Evolutionary conservation across 2,113 vertebrate genomes (phyloP).

Genomic region (Maccullochella peelii): DNA sequence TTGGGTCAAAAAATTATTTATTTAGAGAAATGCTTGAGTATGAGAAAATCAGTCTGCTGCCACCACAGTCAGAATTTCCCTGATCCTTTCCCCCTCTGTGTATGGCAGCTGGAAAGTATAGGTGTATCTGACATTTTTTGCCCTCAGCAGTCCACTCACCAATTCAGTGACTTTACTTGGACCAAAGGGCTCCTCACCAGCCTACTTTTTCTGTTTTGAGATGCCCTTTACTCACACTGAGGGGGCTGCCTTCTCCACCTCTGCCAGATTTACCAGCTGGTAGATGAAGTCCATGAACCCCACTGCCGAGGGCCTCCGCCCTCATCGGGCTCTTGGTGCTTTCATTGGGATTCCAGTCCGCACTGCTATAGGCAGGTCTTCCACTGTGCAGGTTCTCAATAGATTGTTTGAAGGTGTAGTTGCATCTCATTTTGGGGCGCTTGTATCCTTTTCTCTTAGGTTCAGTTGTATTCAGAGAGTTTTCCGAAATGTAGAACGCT

Average conservation of each 20-base stretch:
- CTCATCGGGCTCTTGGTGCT: not conserved
- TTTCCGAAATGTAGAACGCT: not conserved
- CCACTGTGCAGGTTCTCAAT: slow-evolving; percentile 79
- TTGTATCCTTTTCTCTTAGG: not conserved
- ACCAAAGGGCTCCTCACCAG: not conserved
- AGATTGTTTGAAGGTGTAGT: slow-evolving; percentile 65
- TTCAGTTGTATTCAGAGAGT: not conserved
- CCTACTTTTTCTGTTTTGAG: not conserved
- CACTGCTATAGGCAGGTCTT: slow-evolving; percentile 53
- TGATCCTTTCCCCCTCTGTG: not conserved
- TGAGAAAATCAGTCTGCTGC: not conserved
- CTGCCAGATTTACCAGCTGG: not conserved
- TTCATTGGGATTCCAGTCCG: not conserved
- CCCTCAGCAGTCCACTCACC: not conserved
- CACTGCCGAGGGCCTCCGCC: slow-evolving; percentile 6
- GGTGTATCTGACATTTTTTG: not conserved
- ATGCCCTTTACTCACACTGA: not conserved
- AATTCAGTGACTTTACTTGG: not conserved
- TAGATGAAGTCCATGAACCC: not conserved
- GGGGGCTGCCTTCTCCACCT: not conserved
- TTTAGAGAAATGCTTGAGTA: not conserved
- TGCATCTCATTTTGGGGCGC: slow-evolving; percentile 35
- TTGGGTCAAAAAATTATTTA: not conserved
- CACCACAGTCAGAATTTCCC: not conserved
- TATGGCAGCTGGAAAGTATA: not conserved